Base-by-base conservation (phyloP, 2,113 vertebrate genomes). In the Jacana jacana region DNA sequence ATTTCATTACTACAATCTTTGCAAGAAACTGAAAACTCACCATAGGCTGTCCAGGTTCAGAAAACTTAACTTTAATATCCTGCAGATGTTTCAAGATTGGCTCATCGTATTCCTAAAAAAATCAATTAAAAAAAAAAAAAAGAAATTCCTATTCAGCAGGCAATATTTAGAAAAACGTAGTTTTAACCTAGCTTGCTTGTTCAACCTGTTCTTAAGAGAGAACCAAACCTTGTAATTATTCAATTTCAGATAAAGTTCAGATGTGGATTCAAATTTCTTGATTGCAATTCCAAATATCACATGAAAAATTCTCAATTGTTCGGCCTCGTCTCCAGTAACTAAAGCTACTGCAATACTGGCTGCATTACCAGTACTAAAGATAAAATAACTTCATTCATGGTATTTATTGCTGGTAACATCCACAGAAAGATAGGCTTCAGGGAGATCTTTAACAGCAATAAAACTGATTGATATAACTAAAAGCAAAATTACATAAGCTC, bases 11-110 rank as follows among this genome's bases (percentile, higher is more conserved):
- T 25, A 57, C 30, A 57, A 5, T 13, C 51, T 82, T 65, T 20
- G 60, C 6, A 4, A 91, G 25, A 70, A 86, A 68, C 9, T 18
- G 37, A 80, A 48, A 70, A 98, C 99, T 98, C 72, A 99, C 99
- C 99, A 99, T 99, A 25, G 99, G 99, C 88, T 99, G 98, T 72
- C 98, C 99, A 7, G 99, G 99, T 75, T 99, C 99, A 54, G 99
- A 99, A 97, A 99, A 99, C 60, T 99, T 99, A 60, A 99, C 99
- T 97, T 99, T 99, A 91, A 99, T 99, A 92, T 99, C 99, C 96
- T 99, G 99, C 96, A 99, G 97, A 83, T 99, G 99, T 97, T 99
- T 99, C 93, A 99, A 96, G 96, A 99, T 99, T 16, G 99, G 99
- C 86, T 99, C 99, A 84, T 99, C 99, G 4, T 99, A 99, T 72